These are phyloP conservation scores for Latrodectus elegans DNA, from an alignment of 2,888 invertebrate species.

Conservation along the genomic window DNA sequence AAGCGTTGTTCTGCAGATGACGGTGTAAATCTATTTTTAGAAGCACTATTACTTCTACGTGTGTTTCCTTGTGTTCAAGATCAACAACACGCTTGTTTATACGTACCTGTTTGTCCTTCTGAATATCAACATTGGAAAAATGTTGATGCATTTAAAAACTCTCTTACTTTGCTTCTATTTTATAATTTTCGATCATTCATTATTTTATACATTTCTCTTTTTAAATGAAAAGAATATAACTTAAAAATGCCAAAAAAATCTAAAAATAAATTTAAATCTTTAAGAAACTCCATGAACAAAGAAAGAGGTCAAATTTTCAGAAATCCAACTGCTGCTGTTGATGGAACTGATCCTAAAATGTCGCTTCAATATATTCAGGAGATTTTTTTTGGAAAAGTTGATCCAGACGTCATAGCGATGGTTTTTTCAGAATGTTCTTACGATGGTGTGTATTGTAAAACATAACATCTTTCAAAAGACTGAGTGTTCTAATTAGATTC, in stretches of 20 bases:
- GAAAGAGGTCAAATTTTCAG: conserved; percentile 22
- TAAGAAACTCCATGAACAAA: neutral
- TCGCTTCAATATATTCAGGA: conserved; percentile 72
- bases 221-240: neutral
- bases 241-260: conserved; percentile 23
- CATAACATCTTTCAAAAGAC: too few relatives aligned
- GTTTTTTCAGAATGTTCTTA: conserved; percentile 73
- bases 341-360: conserved; percentile 67
- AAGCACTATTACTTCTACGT: neutral
- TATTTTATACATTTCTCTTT: neutral
- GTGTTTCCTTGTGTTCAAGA: neutral
- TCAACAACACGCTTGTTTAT: neutral
- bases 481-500: too few relatives aligned
- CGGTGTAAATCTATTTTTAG: neutral
- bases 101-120: neutral
- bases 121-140: neutral
- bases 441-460: conserved; percentile 72
- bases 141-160: neutral
- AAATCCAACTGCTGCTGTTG: conserved; percentile 41
- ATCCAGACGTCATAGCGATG: conserved; percentile 73
- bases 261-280: conserved; percentile 22
- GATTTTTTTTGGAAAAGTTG: conserved; percentile 73
- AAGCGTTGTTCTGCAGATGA: too few relatives aligned
- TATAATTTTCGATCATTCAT: neutral
- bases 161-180: neutral